Evolutionary conservation across 2,113 vertebrate species (phyloP), one percentile per base, ranked within the genome.

Genomic region (Noctilio leporinus): DNA sequence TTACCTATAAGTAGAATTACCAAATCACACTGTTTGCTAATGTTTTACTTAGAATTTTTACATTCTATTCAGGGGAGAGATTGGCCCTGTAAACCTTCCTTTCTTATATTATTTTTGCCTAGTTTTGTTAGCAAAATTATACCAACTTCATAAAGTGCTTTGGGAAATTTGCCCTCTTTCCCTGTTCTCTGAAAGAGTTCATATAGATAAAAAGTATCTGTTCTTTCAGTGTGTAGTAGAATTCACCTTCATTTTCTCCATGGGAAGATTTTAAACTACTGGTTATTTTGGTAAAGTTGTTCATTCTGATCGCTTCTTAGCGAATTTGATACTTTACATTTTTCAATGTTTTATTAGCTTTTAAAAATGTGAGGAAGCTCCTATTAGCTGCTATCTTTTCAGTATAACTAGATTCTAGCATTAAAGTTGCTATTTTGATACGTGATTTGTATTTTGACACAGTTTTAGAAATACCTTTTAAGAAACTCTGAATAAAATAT

Each of bases 401-500:
- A 70, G 10, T 67, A 45, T 88, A 93, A 53, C 22, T 88, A 73
- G 33, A 70, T 85, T 12, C 6, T 78, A 89, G 45, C 38, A 72
- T 91, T 87, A 92, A 64, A 64, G 40, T 91, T 57, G 20, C 10
- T 73, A 28, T 72, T 92, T 93, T 88, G 30, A 49, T 69, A 2
- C 51, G 9, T 81, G n/a, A 87, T 92, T 84, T 86, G 10, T 96
- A 77, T 86, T 95, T 95, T 86, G 69, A 78, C 5, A 87, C 72
- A 69, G 10, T 76, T 83, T 94, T 89, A 87, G 75, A 89, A 59
- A 57, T 89, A 43, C 19, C 22, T 80, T 94, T 97, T 91, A 81
- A 91, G 77, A 85, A 92, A 73, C 12, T 90, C 76, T 53, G 33
- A 81, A 26, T 97, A 89, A 87, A 96, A 51, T 90, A 51, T 81